Conservation (phyloP, 53 echinoderm and acorn worm genomes). For the Luidia sarsii region DNA sequence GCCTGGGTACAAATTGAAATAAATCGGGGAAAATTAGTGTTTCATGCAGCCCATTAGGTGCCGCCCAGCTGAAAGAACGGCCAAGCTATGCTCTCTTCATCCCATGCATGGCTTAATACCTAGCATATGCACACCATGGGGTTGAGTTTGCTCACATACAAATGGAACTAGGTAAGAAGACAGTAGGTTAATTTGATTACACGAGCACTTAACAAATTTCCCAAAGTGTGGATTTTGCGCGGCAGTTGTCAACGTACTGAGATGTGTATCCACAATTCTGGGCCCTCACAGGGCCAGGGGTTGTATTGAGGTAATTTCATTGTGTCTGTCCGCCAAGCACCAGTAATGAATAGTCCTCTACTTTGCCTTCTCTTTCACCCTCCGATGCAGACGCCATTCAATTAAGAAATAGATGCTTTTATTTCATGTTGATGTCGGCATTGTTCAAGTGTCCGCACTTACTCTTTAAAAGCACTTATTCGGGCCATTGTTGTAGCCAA, state of each 20-base stretch:
- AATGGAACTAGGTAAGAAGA: constrained; percentile 40
- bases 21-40: constrained; percentile 15
- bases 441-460: neutral
- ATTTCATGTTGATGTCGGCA: constrained; percentile 7
- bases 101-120: constrained; percentile 3
- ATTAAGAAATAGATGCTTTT: constrained; percentile 45
- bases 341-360: constrained; percentile 46
- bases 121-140: constrained; percentile 29
- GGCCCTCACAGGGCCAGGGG: constrained; percentile 25
- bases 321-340: constrained; percentile 1
- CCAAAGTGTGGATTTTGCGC: constrained; percentile 43
- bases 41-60: constrained; percentile 7
- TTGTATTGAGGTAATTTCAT: constrained; percentile 49
- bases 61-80: constrained; percentile 10
- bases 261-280: constrained; percentile 16
- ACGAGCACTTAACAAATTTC: constrained; percentile 46
- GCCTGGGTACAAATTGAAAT: constrained; percentile 4
- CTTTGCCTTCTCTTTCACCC: constrained; percentile 14
- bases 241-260: no score
- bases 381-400: neutral
- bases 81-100: constrained; percentile 6
- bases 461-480: constrained; percentile 25
- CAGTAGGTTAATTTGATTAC: constrained; percentile 30
- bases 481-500: constrained; percentile 1
- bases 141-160: constrained; percentile 38